Conservation (phyloP, 2,797 vertebrate genomes). For the Sciurus carolinensis region DNA sequence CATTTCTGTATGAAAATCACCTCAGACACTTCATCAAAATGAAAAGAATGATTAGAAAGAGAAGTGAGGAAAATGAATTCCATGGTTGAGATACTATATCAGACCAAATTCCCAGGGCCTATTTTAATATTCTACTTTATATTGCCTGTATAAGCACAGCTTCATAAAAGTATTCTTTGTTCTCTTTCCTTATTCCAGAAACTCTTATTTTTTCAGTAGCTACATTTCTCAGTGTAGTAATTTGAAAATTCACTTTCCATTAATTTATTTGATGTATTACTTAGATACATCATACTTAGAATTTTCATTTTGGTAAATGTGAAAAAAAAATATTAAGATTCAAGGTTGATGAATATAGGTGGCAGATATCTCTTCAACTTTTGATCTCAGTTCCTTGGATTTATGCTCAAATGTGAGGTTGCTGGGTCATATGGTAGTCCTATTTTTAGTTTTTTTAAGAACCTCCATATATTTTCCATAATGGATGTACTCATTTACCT, state of each 20-base stretch:
- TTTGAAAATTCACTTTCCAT: constrained; percentile 27
- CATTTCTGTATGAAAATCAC: neutral
- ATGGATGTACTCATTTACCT: neutral
- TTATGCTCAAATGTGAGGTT: neutral
- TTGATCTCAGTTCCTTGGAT: neutral
- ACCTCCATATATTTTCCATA: neutral
- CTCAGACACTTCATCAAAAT: constrained; percentile 1
- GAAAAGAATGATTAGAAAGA: neutral
- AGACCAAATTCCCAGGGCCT: neutral
- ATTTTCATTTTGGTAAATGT: constrained; percentile 38
- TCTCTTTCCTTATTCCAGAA: neutral
- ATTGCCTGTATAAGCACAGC: neutral
- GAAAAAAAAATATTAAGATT: constrained; percentile 26
- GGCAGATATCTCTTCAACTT: neutral
- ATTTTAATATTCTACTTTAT: neutral
- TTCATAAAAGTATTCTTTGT: neutral
- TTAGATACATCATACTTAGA: neutral
- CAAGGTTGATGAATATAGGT: neutral
- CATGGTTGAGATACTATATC: neutral
- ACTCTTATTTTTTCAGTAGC: neutral
- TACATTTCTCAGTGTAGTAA: constrained; percentile 35
- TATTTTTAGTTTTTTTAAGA: neutral
- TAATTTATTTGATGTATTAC: neutral
- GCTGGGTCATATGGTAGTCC: neutral
- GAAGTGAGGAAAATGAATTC: neutral